Conservation (phyloP, 1,140 invertebrate species). For the Magallana ariakensis region DNA sequence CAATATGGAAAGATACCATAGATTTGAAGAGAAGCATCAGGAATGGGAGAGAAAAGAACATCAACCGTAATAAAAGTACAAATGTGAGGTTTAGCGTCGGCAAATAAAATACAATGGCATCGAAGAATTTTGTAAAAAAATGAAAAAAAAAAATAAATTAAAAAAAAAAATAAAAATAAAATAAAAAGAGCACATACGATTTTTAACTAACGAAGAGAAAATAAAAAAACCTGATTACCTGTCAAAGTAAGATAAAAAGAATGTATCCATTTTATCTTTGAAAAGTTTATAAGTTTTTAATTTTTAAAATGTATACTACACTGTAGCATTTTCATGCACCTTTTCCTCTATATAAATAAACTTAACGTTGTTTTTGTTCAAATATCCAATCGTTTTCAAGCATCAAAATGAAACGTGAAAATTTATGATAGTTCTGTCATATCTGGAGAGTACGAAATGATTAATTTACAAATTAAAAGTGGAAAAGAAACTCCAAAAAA, state of each 20-base stretch:
- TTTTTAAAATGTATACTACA: neutral
- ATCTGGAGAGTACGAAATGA: too few species aligned
- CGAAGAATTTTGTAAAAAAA: neutral
- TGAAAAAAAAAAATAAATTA: neutral
- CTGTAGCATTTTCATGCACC: too few species aligned
- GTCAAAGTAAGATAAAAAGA: neutral
- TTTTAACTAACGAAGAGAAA: neutral
- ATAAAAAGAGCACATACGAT: neutral
- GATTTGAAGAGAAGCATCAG: neutral
- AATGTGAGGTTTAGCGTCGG: too few species aligned
- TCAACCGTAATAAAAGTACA: too few species aligned
- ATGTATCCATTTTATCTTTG: neutral
- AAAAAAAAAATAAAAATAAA: neutral
- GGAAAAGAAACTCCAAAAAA: too few species aligned
- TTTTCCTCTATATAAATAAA: too few species aligned
- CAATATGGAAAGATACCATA: neutral
- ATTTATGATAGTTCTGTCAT: too few species aligned
- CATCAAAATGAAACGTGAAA: too few species aligned
- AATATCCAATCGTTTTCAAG: too few species aligned
- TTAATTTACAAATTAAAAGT: too few species aligned
- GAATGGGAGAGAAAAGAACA: neutral
- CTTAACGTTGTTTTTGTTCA: too few species aligned
- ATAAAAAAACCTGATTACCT: neutral
- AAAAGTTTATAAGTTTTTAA: neutral
- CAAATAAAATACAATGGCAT: neutral